These are phyloP conservation scores for Nannoperca australis DNA, from an alignment of 2,797 vertebrate genomes.

Conservation along the genomic window DNA sequence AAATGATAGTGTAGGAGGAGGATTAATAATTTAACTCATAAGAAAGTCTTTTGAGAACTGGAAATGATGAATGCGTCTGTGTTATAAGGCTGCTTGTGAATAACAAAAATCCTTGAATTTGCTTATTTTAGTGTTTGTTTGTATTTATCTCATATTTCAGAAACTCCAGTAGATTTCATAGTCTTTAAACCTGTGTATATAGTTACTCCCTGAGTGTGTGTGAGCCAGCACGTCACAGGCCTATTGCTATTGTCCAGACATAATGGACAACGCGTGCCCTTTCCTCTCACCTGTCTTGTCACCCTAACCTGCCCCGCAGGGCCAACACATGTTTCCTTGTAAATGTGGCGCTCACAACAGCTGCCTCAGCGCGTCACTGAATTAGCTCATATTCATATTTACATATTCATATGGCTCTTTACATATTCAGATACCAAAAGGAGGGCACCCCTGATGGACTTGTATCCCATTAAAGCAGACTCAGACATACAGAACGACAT, in stretches of 20 bases:
- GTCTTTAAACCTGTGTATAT: conserved; percentile 5
- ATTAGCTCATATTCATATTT: conserved; percentile 80
- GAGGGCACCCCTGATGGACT: conserved; percentile 54
- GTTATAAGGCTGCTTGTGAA: conserved; percentile 40
- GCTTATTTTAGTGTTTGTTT: conserved; percentile 33
- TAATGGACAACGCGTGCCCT: conserved; percentile 64
- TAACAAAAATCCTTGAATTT: conserved; percentile 21
- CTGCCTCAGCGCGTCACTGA: conserved; percentile 68
- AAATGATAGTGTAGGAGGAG: conserved; percentile 74
- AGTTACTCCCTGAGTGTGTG: background rate
- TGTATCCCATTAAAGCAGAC: conserved; percentile 45
- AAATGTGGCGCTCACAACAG: conserved; percentile 73
- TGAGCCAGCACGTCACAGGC: conserved; percentile 22
- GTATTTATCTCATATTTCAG: conserved; percentile 4
- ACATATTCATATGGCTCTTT: conserved; percentile 80
- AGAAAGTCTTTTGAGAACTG: conserved; percentile 67
- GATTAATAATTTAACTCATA: conserved; percentile 77
- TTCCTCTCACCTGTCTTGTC: conserved; percentile 80
- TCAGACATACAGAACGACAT: conserved; percentile 32
- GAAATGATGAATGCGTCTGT: conserved; percentile 50
- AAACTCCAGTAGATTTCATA: background rate
- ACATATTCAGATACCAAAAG: conserved; percentile 74
- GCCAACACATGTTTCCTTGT: conserved; percentile 83
- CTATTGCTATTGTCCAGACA: conserved; percentile 62
- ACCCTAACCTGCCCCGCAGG: conserved; percentile 77